A percentile compares a stretch with the other conserved stretches of the same genome.
Conservation (phyloP, 1,140 invertebrate species). For the Gryllus bimaculatus region DNA sequence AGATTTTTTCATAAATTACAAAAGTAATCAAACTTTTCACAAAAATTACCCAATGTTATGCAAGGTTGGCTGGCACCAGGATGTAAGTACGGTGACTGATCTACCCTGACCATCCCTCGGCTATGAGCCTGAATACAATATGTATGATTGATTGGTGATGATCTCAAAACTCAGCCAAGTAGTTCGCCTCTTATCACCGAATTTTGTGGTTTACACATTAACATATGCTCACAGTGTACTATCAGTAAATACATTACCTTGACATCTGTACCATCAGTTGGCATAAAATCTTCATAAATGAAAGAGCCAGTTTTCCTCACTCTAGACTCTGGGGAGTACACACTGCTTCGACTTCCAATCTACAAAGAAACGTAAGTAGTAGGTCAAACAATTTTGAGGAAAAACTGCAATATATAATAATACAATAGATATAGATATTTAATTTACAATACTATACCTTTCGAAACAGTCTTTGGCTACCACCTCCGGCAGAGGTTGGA, state of each 20-base stretch:
- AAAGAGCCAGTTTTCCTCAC: slow-evolving; percentile 95
- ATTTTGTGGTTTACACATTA: too few relatives aligned
- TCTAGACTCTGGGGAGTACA: slow-evolving; percentile 93
- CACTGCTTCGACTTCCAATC: slow-evolving; percentile 96
- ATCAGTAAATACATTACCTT: slow-evolving; percentile 45
- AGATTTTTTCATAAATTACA: too few relatives aligned
- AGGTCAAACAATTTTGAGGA: neutral
- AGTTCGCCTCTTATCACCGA: too few relatives aligned
- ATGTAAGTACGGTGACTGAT: too few relatives aligned
- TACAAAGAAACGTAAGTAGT: slow-evolving; percentile 33
- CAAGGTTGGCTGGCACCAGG: too few relatives aligned
- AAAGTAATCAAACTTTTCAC: too few relatives aligned
- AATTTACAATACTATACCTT: slow-evolving; percentile 56
- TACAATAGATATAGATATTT: neutral
- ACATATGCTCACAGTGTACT: too few relatives aligned
- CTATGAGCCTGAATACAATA: too few relatives aligned
- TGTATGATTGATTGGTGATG: too few relatives aligned
- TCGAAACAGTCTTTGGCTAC: slow-evolving; percentile 91
- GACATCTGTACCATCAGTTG: slow-evolving; percentile 93
- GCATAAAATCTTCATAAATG: slow-evolving; percentile 99
- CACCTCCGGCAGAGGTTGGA: slow-evolving; percentile 94
- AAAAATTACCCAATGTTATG: too few relatives aligned
- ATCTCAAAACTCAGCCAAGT: too few relatives aligned
- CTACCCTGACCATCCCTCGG: too few relatives aligned
- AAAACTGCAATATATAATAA: neutral